These are phyloP conservation scores for Drosophila pseudotalamancana DNA, from an alignment of 2,888 invertebrate genomes.

Conservation along the genomic window DNA sequence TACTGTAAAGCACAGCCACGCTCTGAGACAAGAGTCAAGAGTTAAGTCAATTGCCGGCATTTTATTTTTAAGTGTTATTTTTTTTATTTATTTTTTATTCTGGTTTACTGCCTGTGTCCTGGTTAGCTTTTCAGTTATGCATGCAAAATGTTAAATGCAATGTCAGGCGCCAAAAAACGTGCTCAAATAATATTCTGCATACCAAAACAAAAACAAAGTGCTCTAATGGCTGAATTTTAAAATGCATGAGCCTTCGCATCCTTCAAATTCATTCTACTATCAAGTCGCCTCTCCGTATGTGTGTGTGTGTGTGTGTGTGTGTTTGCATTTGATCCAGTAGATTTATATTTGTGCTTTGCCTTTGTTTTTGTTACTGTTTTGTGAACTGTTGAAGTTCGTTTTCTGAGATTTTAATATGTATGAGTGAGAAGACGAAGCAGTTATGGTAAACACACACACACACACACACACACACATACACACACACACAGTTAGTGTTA, in stretches of 20 bases:
- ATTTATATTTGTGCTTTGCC: slow-evolving; percentile 34
- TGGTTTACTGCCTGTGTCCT: not conserved
- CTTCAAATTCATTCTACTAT: not conserved
- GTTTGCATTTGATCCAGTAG: slow-evolving; percentile 24
- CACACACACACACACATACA: not conserved
- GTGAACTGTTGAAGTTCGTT: slow-evolving; percentile 75
- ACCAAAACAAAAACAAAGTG: slow-evolving; percentile 60
- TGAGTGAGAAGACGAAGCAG: slow-evolving; percentile 73
- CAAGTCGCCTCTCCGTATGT: not conserved
- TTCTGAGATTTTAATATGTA: slow-evolving; percentile 76
- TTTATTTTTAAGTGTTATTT: slow-evolving; percentile 26
- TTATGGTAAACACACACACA: slow-evolving; percentile 49
- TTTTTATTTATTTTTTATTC: not conserved
- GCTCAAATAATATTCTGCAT: slow-evolving; percentile 73
- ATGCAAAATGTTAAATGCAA: slow-evolving; percentile 69
- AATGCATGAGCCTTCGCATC: slow-evolving; percentile 61
- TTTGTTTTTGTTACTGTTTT: slow-evolving; percentile 33
- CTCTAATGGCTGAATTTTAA: slow-evolving; percentile 75
- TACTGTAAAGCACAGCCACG: slow-evolving; percentile 22
- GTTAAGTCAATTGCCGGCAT: slow-evolving; percentile 18
- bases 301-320: slow-evolving; percentile 18
- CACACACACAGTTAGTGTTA: no score
- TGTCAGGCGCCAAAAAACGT: slow-evolving; percentile 61
- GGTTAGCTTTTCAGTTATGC: slow-evolving; percentile 38
- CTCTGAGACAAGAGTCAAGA: not conserved